A percentile compares a stretch with the other conserved stretches of the same genome.
Conservation (phyloP, 2,888 invertebrate genomes). For the Tiliacea aurago region DNA sequence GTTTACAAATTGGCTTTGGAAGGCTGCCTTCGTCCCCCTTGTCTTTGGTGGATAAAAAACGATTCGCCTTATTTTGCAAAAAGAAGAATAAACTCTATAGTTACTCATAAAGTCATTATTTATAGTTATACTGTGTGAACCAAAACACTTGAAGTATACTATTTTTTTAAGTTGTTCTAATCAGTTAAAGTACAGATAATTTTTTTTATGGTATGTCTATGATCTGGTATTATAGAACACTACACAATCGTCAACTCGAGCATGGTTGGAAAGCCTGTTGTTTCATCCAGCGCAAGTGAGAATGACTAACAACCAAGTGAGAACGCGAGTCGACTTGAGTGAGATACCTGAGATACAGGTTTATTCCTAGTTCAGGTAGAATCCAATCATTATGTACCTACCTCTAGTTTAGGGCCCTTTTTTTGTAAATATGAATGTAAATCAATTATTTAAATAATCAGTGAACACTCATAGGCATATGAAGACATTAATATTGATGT, state of each 20-base stretch:
- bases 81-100: background rate
- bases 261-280: no score
- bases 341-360: no score
- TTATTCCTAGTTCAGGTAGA: no score
- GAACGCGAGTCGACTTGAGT: no score
- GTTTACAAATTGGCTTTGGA: background rate
- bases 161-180: background rate
- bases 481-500: slow-evolving; percentile 16
- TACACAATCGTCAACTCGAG: no score
- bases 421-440: background rate
- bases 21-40: slow-evolving; percentile 1
- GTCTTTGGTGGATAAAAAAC: slow-evolving; percentile 8
- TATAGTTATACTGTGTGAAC: no score
- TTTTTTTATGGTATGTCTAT: background rate
- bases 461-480: background rate
- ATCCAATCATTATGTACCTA: no score
- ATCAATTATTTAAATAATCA: background rate
- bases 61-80: background rate
- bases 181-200: background rate
- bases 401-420: background rate
- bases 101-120: background rate
- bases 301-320: no score
- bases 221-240: background rate
- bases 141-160: background rate
- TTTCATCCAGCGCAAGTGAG: no score